Percentiles rank a stretch among this genome's conserved stretches.
These are phyloP conservation scores for Metopolophium dirhodum DNA, from an alignment of 1,140 invertebrate species.

Conservation along the genomic window DNA sequence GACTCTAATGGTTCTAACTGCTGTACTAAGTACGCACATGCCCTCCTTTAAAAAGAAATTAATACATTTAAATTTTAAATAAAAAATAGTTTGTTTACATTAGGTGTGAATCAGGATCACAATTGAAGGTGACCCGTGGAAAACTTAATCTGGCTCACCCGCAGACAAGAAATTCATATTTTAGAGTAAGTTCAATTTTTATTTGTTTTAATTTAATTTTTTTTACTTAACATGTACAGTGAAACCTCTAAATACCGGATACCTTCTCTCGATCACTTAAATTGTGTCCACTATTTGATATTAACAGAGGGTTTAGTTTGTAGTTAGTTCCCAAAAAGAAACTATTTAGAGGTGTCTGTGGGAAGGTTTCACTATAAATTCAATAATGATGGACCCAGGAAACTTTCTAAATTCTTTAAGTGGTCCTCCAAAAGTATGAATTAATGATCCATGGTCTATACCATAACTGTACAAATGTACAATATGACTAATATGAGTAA, in stretches of 20 bases:
- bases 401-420: neutral
- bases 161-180: neutral
- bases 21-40: constrained; percentile 67
- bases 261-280: no score
- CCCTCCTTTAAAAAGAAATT: constrained; percentile 65
- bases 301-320: no score
- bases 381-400: neutral
- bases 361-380: neutral
- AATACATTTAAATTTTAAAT: no score
- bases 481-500: no score
- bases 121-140: neutral
- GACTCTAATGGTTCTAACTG: constrained; percentile 66
- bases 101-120: neutral
- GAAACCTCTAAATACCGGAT: no score
- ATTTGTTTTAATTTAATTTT: no score
- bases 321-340: no score
- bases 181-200: no score
- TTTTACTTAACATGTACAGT: neutral
- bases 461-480: neutral
- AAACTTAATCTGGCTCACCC: neutral
- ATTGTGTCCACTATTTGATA: no score
- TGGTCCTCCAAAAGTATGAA: neutral
- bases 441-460: neutral
- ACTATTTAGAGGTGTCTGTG: no score
- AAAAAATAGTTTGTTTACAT: neutral